Evolutionary conservation across 2,888 invertebrate species (phyloP).

Genomic region (Drosophila crucigera): DNA sequence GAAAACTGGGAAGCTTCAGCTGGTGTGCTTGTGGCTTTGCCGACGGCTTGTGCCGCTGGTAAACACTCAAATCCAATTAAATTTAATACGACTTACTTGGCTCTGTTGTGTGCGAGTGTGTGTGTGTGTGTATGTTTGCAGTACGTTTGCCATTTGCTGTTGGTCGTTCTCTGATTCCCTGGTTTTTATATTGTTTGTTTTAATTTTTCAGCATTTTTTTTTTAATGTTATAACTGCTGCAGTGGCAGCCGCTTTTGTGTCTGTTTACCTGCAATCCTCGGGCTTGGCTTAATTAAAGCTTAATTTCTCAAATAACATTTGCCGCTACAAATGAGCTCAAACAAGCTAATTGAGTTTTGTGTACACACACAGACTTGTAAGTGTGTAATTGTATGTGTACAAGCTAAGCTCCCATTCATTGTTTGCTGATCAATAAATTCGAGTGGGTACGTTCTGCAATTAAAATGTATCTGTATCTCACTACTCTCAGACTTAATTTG

Average conservation of each 20-base stretch:
- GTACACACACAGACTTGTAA: background rate
- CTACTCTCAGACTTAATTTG: conserved; percentile 20
- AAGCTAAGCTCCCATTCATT: conserved; percentile 10
- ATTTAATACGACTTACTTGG: conserved; percentile 81
- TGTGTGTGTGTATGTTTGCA: conserved; percentile 27
- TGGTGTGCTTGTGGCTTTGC: conserved; percentile 73
- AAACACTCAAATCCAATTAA: conserved; percentile 81
- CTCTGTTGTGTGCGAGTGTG: conserved; percentile 44
- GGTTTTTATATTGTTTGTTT: conserved; percentile 49
- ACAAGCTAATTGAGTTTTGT: conserved; percentile 69
- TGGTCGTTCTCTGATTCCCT: conserved; percentile 42
- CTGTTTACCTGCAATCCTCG: conserved; percentile 61
- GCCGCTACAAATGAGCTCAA: conserved; percentile 69
- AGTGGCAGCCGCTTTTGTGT: conserved; percentile 51
- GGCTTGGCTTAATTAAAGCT: conserved; percentile 76
- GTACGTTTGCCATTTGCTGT: conserved; percentile 73
- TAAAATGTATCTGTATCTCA: conserved; percentile 30
- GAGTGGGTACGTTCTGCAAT: conserved; percentile 28
- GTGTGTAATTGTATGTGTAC: background rate
- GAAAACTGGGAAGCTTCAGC: conserved; percentile 59
- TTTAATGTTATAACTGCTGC: conserved; percentile 67
- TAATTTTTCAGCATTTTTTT: conserved; percentile 57
- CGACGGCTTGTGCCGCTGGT: conserved; percentile 75
- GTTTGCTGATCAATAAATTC: conserved; percentile 59
- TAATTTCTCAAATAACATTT: conserved; percentile 73